Conservation (phyloP, 2,888 invertebrate species). For the Lacanobia oleracea region DNA sequence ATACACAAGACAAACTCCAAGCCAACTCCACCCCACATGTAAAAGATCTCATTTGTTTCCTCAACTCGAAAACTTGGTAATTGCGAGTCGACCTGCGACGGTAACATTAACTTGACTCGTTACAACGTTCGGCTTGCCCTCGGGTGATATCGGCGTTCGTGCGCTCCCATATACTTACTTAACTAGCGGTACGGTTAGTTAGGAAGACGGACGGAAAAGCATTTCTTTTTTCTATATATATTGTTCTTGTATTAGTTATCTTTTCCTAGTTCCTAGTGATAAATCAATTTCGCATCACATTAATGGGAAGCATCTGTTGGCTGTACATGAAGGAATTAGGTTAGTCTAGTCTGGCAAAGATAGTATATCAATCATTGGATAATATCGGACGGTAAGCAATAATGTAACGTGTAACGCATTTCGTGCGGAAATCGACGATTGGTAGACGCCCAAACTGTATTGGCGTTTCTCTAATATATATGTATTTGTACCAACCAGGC, state of each 20-base stretch:
- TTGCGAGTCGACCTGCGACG: constrained; percentile 30
- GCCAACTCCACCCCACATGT: constrained; percentile 4
- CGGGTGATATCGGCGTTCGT: constrained; percentile 20
- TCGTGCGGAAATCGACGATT: background rate
- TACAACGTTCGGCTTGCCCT: constrained; percentile 17
- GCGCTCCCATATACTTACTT: constrained; percentile 13
- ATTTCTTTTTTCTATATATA: constrained; percentile 2
- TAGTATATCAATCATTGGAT: background rate
- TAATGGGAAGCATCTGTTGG: background rate
- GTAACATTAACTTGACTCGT: constrained; percentile 50
- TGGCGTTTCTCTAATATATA: background rate
- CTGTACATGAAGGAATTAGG: background rate
- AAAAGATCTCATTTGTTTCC: constrained; percentile 41
- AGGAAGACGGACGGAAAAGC: background rate
- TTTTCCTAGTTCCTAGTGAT: background rate
- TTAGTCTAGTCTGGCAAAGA: background rate
- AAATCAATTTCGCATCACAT: background rate
- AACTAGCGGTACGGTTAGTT: constrained; percentile 39
- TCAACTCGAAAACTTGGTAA: constrained; percentile 32
- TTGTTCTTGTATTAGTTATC: background rate
- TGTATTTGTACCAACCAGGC: too few relatives aligned
- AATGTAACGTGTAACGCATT: background rate
- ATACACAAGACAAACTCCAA: constrained; percentile 2
- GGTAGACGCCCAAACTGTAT: background rate
- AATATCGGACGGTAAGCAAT: background rate